Percentiles rank a stretch among this genome's conserved stretches.
These are phyloP conservation scores for Odontophorus gujanensis DNA, from an alignment of 2,113 vertebrate genomes.

Conservation along the genomic window DNA sequence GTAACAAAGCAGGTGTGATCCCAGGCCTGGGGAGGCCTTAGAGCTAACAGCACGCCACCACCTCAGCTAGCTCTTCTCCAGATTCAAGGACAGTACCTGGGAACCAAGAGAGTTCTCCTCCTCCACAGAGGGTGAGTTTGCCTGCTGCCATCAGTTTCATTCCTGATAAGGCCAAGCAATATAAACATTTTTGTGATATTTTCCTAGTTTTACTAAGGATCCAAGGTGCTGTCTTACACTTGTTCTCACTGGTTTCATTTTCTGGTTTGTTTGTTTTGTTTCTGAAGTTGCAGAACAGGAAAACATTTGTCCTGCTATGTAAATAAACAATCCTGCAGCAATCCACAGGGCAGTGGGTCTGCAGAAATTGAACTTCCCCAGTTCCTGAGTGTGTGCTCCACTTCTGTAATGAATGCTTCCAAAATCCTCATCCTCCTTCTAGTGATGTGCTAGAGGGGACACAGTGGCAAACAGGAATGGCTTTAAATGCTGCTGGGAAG, in stretches of 20 bases:
- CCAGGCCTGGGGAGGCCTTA: background rate
- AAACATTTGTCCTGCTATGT: rapidly evolving
- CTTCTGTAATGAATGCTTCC: background rate
- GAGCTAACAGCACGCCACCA: background rate
- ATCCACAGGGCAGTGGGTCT: background rate
- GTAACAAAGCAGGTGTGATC: background rate
- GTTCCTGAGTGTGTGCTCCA: background rate
- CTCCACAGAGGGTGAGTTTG: background rate
- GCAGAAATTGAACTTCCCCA: background rate
- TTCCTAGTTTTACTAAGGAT: background rate
- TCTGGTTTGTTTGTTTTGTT: background rate
- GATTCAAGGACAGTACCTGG: background rate
- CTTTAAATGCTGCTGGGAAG: background rate
- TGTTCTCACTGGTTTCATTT: background rate
- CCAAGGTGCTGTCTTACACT: background rate
- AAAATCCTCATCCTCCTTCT: background rate
- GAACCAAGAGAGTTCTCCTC: background rate
- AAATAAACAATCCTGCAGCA: background rate
- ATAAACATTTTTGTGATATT: background rate
- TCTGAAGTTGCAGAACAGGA: background rate
- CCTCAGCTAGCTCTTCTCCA: background rate
- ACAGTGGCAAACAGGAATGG: background rate
- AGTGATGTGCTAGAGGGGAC: background rate
- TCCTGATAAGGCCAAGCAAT: background rate
- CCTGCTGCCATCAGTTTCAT: background rate